Evolutionary conservation across 2,797 vertebrate species (phyloP), one percentile per base, ranked within the genome.

Genomic region (Menidia menidia): DNA sequence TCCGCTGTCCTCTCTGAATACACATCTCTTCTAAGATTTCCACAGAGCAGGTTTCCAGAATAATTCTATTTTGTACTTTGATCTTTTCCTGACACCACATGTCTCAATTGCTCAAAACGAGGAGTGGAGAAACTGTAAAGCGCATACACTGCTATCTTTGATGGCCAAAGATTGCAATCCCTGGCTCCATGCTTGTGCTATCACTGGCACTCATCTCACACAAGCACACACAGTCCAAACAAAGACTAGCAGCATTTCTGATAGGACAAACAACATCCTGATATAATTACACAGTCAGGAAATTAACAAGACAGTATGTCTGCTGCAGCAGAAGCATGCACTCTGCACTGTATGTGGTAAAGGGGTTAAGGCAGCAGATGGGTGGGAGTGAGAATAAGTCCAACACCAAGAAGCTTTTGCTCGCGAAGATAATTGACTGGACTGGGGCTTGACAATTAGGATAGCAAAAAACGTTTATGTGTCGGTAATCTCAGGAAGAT

Each of bases 261-360:
- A 88, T 84, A 83, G 77, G 73, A 84, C 87, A 85, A 92, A 92
- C 85, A 90, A 89, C 87, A 89, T 90, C 79, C 84, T 87, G 83
- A 91, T 87, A 88, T 85, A 92, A 92, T 93, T 88, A 92, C 78
- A 82, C 81, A 89, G 84, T 88, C 88, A 87, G 87, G 88, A 91
- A 92, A 92, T 88, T 83, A 89, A 87, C 83, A 89, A 86, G 89
- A 83, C 86, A 73, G 84, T 35, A 76, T 77, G 88, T 89, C 88
- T 92, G 73, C 77, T 81, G 73, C 77, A 75, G 81, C 68, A 64
- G 68, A 73, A 70, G 67, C 47, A 72, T 64, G 60, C 51, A 18
- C 35, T 11, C 31, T 15, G 3, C 51, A 35, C 57, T 62, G 52
- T 51, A 64, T 52, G 73, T 71, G 62, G 59, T 71, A 73, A 54